Conservation (phyloP, 2,888 invertebrate genomes). For the Sericinus montela region DNA sequence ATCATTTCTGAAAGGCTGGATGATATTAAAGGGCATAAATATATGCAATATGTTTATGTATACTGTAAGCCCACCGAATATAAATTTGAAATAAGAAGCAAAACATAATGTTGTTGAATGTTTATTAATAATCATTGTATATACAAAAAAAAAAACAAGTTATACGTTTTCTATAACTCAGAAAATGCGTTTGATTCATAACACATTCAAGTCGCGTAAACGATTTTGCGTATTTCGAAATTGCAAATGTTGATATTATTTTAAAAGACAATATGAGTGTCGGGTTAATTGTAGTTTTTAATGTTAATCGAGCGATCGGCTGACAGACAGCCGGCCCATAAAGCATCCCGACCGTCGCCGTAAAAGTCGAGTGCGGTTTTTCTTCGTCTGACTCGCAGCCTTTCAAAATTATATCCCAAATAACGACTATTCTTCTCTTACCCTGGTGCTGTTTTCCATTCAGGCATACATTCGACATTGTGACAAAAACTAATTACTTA, state of each 20-base stretch:
- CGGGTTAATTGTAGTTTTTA: slow-evolving; percentile 53
- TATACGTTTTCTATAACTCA: background rate
- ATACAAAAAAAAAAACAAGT: background rate
- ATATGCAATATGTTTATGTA: slow-evolving; percentile 23
- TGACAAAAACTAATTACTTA: slow-evolving; percentile 2
- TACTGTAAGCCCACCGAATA: slow-evolving; percentile 13
- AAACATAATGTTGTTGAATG: background rate
- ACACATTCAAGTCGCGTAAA: slow-evolving; percentile 8
- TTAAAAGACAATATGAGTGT: slow-evolving; percentile 34
- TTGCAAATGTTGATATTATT: slow-evolving; percentile 23
- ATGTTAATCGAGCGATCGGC: slow-evolving; percentile 56
- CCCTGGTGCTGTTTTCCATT: slow-evolving; percentile 33
- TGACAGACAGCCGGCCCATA: slow-evolving; percentile 52
- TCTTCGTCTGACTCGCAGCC: slow-evolving; percentile 52
- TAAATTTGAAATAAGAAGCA: background rate
- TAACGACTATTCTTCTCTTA: slow-evolving; percentile 53
- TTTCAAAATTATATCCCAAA: slow-evolving; percentile 60
- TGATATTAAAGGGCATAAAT: slow-evolving; percentile 33
- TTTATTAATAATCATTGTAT: background rate
- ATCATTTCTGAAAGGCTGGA: slow-evolving; percentile 32
- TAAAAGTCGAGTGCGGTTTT: slow-evolving; percentile 73
- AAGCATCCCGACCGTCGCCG: slow-evolving; percentile 60
- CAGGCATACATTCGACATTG: background rate
- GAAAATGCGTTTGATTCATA: background rate
- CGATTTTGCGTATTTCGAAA: slow-evolving; percentile 14